phyloP scores from a whole-genome alignment of 2,888 invertebrate species.

The Apodemia duryi region DNA sequence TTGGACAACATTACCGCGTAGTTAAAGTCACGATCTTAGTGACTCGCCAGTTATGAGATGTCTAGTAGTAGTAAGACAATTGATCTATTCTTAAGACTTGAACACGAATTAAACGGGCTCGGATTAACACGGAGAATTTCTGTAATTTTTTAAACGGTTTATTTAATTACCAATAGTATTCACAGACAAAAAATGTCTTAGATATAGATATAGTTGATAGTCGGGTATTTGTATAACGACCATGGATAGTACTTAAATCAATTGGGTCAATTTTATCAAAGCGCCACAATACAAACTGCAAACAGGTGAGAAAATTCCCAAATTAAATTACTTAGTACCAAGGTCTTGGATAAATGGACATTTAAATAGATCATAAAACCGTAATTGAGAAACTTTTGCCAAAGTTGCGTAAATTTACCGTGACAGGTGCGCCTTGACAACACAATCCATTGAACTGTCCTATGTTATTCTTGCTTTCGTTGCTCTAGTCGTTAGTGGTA shows the following conservation, averaged over 20 bases:
- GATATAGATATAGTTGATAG: no score
- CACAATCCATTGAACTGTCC: slow-evolving; percentile 2
- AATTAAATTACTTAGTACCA: not conserved
- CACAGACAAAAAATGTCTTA: no score
- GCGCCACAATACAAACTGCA: not conserved
- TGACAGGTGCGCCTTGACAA: slow-evolving; percentile 1
- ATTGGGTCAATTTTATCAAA: not conserved
- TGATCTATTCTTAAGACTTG: no score
- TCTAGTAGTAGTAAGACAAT: no score
- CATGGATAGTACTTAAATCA: not conserved
- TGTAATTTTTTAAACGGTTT: no score
- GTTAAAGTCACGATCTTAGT: no score
- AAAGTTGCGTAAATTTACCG: slow-evolving; percentile 4
- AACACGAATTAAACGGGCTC: no score
- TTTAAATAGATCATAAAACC: not conserved
- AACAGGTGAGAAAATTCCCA: not conserved
- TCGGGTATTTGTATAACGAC: not conserved
- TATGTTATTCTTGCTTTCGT: not conserved
- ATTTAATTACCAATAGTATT: no score
- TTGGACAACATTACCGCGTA: no score
- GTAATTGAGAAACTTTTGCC: slow-evolving; percentile 7
- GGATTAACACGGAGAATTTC: no score
- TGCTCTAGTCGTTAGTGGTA: not conserved
- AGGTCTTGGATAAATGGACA: slow-evolving; percentile 3
- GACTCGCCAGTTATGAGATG: no score